phyloP scores from a whole-genome alignment of 2,888 invertebrate genomes.

The Drepanosiphum platanoidis region DNA sequence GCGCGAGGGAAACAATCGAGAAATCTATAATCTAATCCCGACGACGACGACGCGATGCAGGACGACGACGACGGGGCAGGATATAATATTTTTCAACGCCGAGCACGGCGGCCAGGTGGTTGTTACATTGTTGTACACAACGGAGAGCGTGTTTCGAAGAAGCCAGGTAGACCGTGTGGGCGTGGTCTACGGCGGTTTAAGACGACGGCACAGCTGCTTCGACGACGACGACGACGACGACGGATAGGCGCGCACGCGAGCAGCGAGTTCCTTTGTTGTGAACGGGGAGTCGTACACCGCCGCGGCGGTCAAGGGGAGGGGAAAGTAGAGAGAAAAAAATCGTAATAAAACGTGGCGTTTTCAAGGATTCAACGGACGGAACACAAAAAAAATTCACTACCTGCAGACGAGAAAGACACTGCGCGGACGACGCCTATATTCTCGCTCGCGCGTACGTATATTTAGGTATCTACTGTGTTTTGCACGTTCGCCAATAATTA shows the following conservation, averaged over 20 bases:
- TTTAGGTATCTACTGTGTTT: neutral
- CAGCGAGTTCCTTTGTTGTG: slow-evolving; percentile 32
- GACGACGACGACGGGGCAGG: neutral
- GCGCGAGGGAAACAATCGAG: neutral
- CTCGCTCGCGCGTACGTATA: too few species aligned
- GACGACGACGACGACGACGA: too few species aligned
- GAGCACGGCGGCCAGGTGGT: slow-evolving; percentile 26
- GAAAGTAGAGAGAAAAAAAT: slow-evolving; percentile 24
- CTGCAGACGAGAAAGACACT: neutral
- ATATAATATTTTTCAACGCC: neutral
- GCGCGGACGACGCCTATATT: neutral
- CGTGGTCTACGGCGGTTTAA: slow-evolving; percentile 43
- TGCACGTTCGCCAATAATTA: slow-evolving; percentile 7
- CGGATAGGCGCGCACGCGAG: neutral
- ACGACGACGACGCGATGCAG: neutral
- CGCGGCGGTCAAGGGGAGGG: neutral
- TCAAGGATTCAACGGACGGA: slow-evolving; percentile 24
- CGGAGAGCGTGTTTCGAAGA: neutral
- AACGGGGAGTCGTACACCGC: neutral
- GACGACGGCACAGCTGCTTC: slow-evolving; percentile 27
- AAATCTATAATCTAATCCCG: too few species aligned
- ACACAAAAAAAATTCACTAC: neutral
- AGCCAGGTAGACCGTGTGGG: slow-evolving; percentile 38
- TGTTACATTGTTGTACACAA: neutral
- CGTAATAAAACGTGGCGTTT: slow-evolving; percentile 26